Conservation (phyloP, 2,888 invertebrate genomes). For the Barypeithes pellucidus region DNA sequence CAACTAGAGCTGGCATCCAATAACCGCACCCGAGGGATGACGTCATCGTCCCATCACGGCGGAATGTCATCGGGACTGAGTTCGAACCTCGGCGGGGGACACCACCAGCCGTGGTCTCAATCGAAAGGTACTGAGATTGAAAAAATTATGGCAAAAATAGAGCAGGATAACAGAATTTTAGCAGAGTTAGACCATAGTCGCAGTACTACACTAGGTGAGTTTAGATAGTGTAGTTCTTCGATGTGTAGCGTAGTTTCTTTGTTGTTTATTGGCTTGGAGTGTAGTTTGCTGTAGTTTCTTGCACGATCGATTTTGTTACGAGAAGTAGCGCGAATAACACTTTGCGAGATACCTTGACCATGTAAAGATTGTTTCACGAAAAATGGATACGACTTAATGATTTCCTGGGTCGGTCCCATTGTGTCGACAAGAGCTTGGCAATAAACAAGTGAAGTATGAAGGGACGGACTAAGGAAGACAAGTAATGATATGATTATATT, state of each 20-base stretch:
- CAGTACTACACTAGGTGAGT: conserved; percentile 78
- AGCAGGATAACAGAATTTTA: conserved; percentile 90
- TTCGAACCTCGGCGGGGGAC: conserved; percentile 41
- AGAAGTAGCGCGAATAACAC: neutral
- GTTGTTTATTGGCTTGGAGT: neutral
- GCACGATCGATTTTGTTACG: neutral
- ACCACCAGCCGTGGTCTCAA: conserved; percentile 66
- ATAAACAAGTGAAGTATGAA: too few species aligned
- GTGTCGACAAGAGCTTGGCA: too few species aligned
- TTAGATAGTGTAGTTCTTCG: conserved; percentile 33
- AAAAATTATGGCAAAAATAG: conserved; percentile 95
- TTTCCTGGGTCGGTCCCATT: too few species aligned
- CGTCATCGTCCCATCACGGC: conserved; percentile 26
- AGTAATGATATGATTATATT: too few species aligned
- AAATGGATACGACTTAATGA: too few species aligned
- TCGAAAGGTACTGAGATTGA: conserved; percentile 84
- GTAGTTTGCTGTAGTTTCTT: neutral
- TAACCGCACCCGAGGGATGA: conserved; percentile 66
- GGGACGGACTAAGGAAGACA: too few species aligned
- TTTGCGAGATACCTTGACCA: too few species aligned
- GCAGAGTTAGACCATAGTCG: conserved; percentile 92
- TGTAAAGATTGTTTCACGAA: too few species aligned
- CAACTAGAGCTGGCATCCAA: conserved; percentile 85
- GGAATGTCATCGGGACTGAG: conserved; percentile 27
- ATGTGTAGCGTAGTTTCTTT: conserved; percentile 5